Percentiles rank a stretch among this genome's conserved stretches.
Evolutionary conservation across 2,113 vertebrate species (phyloP).

Genomic region (Semnornis frantzii): DNA sequence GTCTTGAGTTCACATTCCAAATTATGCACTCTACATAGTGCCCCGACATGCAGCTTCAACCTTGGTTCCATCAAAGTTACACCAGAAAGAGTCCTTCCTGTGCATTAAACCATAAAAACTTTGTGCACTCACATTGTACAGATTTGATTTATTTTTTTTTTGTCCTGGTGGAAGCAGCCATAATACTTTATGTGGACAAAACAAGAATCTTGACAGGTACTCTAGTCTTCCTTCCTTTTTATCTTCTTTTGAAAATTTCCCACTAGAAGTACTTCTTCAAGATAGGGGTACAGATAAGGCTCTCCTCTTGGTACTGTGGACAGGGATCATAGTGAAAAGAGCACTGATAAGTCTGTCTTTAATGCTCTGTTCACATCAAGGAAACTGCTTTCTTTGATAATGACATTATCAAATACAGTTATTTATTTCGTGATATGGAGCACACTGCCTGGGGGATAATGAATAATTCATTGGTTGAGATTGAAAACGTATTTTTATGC

Average conservation of each 20-base stretch:
- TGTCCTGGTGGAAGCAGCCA: not conserved
- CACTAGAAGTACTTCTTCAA: not conserved
- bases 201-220: not conserved
- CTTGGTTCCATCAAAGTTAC: not conserved
- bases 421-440: conserved; percentile 64
- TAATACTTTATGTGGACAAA: not conserved
- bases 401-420: conserved; percentile 59
- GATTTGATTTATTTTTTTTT: too few species aligned
- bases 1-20: not conserved
- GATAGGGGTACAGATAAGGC: not conserved
- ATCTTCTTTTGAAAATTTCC: not conserved
- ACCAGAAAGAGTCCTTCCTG: not conserved
- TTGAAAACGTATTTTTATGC: conserved; percentile 62
- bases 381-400: conserved; percentile 55
- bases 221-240: not conserved
- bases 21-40: not conserved
- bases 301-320: not conserved
- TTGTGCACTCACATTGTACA: not conserved
- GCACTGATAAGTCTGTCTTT: not conserved
- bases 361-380: conserved; percentile 33
- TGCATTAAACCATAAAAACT: not conserved
- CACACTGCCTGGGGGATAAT: not conserved
- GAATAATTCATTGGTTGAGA: conserved; percentile 59
- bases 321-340: conserved; percentile 20
- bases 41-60: not conserved